Conservation (phyloP, 2,888 invertebrate species). For the Cybosia mesomella region DNA sequence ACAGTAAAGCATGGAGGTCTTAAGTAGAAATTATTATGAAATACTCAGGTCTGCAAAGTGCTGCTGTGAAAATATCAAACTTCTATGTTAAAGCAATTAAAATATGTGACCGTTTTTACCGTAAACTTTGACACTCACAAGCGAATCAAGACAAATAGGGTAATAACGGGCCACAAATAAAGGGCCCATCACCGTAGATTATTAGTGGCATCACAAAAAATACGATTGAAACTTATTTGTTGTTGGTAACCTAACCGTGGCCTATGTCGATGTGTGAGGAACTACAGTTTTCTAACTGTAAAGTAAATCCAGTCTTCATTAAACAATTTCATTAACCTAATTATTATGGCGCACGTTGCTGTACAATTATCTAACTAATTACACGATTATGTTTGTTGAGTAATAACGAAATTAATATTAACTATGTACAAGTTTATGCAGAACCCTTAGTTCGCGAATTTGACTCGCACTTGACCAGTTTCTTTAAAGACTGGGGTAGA, state of each 20-base stretch:
- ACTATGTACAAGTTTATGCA: neutral
- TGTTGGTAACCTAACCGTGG: neutral
- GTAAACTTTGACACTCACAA: too few species aligned
- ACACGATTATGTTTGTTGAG: neutral
- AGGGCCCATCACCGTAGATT: too few species aligned
- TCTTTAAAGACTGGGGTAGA: neutral
- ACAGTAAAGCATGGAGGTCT: too few species aligned
- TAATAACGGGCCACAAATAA: too few species aligned
- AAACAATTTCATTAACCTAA: neutral
- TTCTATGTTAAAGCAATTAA: too few species aligned
- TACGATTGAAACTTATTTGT: neutral
- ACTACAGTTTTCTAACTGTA: neutral
- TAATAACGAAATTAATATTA: too few species aligned
- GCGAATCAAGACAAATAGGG: too few species aligned
- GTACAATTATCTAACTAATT: neutral
- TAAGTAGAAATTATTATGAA: too few species aligned
- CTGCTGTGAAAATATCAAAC: too few species aligned
- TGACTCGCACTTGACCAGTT: neutral
- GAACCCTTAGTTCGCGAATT: neutral
- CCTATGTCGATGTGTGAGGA: neutral
- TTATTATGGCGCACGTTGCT: neutral
- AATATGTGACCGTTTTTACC: too few species aligned
- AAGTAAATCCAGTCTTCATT: neutral
- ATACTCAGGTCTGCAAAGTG: too few species aligned
- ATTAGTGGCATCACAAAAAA: too few species aligned